phyloP scores from a whole-genome alignment of 2,888 invertebrate genomes.

The Copidosoma aretas region DNA sequence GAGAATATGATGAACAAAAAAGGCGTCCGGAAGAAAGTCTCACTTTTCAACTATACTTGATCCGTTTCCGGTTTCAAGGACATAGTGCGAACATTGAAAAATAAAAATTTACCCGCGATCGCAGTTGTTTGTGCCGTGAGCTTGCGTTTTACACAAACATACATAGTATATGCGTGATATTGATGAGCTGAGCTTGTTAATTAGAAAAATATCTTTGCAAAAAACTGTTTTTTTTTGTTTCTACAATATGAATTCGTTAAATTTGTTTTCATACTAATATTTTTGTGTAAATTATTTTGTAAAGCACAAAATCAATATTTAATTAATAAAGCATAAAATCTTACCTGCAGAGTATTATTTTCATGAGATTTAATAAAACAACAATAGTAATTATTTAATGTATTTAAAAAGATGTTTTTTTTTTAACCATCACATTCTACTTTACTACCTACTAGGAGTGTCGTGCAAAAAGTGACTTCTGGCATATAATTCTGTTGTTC shows the following conservation, averaged over 20 bases:
- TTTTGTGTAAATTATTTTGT: neutral
- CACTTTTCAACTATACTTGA: slow-evolving; percentile 35
- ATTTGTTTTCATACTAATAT: neutral
- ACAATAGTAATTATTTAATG: no score
- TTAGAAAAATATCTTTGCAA: neutral
- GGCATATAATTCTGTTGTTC: slow-evolving; percentile 42
- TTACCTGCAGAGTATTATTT: no score
- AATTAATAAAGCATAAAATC: neutral
- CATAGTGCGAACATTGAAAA: slow-evolving; percentile 35
- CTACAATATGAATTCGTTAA: neutral
- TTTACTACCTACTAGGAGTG: neutral
- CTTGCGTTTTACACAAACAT: slow-evolving; percentile 18
- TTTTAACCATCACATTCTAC: no score
- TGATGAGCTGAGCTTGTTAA: slow-evolving; percentile 19
- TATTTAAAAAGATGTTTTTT: no score
- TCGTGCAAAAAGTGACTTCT: slow-evolving; percentile 23
- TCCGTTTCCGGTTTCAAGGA: slow-evolving; percentile 57
- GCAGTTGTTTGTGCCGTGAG: slow-evolving; percentile 25
- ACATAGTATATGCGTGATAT: slow-evolving; percentile 32
- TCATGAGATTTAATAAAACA: no score
- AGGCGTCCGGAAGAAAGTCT: slow-evolving; percentile 25
- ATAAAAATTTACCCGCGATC: slow-evolving; percentile 23
- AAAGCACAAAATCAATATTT: neutral
- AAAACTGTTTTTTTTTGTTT: neutral
- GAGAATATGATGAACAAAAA: neutral